Conservation (phyloP, 2,113 vertebrate species). For the Butastur rufipennis region DNA sequence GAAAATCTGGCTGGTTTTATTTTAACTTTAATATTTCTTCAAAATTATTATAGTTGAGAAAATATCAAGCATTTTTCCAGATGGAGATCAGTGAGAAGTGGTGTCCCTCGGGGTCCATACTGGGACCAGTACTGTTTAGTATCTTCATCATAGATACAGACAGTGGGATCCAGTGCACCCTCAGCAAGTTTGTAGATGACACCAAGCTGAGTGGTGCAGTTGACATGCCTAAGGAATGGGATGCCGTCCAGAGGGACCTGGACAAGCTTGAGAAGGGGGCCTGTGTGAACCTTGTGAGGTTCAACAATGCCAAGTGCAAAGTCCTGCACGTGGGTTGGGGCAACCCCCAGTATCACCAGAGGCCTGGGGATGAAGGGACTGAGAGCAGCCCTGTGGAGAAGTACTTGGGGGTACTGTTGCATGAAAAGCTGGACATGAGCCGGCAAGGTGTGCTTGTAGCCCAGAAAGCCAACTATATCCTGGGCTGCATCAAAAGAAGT, state of each 20-base stretch:
- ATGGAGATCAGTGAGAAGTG: no score
- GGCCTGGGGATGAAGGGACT: background rate
- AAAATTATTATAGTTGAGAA: background rate
- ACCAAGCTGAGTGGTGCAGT: background rate
- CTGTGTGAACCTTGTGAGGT: background rate
- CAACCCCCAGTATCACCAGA: background rate
- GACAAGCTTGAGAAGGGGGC: background rate
- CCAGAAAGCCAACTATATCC: no score
- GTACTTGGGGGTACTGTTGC: no score
- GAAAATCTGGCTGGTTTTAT: background rate
- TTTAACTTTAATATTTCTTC: background rate
- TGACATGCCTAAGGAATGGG: background rate
- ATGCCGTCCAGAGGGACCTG: background rate
- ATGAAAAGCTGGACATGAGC: no score
- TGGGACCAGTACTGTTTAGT: background rate
- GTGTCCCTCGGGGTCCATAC: background rate
- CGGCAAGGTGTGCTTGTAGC: no score
- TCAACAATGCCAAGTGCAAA: background rate
- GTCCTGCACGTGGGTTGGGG: background rate
- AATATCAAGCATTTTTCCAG: background rate
- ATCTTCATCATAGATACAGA: background rate
- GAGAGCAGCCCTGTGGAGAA: background rate
- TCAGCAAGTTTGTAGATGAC: background rate
- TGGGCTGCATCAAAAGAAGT: background rate
- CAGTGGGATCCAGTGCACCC: no score